Evolutionary conservation across 2,888 invertebrate species (phyloP).

Genomic region (Rhimphoctona megacephalus): DNA sequence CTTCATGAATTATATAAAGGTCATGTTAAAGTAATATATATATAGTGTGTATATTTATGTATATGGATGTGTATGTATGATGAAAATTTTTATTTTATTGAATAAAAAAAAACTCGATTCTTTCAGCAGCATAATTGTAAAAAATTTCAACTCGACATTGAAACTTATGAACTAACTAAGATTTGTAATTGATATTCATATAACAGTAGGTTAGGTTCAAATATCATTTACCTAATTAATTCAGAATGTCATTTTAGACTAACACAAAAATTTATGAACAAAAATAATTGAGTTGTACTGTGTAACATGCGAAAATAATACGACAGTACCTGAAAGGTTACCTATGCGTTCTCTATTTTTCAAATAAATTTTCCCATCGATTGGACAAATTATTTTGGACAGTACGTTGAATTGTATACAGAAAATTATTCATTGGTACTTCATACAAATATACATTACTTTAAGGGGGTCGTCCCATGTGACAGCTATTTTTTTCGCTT

Average conservation of each 20-base stretch:
- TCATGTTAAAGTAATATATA: conserved; percentile 49
- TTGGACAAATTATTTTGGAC: background rate
- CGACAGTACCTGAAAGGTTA: background rate
- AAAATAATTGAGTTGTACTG: too few species aligned
- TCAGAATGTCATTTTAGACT: too few species aligned
- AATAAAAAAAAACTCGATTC: background rate
- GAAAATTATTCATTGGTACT: background rate
- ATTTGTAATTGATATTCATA: background rate
- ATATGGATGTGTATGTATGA: background rate
- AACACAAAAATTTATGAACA: too few species aligned
- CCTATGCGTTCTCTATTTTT: background rate
- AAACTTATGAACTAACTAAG: background rate
- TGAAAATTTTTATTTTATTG: background rate
- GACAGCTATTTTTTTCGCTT: too few species aligned
- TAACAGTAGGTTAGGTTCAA: background rate
- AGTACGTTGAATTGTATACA: background rate
- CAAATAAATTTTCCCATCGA: background rate
- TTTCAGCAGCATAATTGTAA: background rate
- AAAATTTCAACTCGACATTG: background rate
- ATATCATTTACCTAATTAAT: background rate
- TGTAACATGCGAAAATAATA: too few species aligned
- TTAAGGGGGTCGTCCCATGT: too few species aligned
- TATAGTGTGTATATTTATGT: background rate
- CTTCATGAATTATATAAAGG: conserved; percentile 67
- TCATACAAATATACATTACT: background rate